phyloP scores from a whole-genome alignment of 2,888 invertebrate genomes.

The Gerris lacustris region DNA sequence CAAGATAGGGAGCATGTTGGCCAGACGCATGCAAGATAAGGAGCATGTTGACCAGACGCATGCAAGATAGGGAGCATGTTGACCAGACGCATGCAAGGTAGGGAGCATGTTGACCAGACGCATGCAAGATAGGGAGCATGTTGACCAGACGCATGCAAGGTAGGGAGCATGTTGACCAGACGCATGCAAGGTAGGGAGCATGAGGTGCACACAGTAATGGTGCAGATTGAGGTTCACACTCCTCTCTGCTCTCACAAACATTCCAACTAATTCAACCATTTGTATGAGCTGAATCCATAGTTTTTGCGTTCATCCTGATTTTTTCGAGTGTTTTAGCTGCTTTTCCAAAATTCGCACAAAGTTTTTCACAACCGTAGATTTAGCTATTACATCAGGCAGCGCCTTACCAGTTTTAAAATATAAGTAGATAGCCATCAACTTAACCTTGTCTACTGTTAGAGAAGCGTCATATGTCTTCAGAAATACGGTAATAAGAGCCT shows the following conservation, averaged over 20 bases:
- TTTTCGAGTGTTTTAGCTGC: too few species aligned
- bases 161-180: slow-evolving; percentile 35
- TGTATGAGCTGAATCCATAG: slow-evolving; percentile 15
- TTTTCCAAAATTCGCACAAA: too few species aligned
- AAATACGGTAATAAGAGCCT: slow-evolving; percentile 14
- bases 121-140: slow-evolving; percentile 32
- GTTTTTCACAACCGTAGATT: too few species aligned
- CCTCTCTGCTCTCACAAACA: slow-evolving; percentile 14
- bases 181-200: slow-evolving; percentile 36
- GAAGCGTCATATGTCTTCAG: slow-evolving; percentile 4
- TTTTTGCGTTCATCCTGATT: slow-evolving; percentile 14
- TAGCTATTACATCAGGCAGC: too few species aligned
- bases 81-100: slow-evolving; percentile 29
- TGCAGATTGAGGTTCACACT: slow-evolving; percentile 26
- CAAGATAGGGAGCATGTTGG: too few species aligned
- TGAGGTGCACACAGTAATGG: slow-evolving; percentile 32
- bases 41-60: too few species aligned
- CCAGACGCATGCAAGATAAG: too few species aligned
- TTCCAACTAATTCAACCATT: too few species aligned
- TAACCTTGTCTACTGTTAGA: slow-evolving; percentile 10
- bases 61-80: too few species aligned
- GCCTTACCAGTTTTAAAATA: slow-evolving; percentile 1
- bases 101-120: slow-evolving; percentile 30
- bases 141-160: slow-evolving; percentile 31
- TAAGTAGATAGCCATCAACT: slow-evolving; percentile 9